Evolutionary conservation across 1,140 invertebrate species (phyloP), one percentile per base, ranked within the genome.

Genomic region (Heliconius melpomene): DNA sequence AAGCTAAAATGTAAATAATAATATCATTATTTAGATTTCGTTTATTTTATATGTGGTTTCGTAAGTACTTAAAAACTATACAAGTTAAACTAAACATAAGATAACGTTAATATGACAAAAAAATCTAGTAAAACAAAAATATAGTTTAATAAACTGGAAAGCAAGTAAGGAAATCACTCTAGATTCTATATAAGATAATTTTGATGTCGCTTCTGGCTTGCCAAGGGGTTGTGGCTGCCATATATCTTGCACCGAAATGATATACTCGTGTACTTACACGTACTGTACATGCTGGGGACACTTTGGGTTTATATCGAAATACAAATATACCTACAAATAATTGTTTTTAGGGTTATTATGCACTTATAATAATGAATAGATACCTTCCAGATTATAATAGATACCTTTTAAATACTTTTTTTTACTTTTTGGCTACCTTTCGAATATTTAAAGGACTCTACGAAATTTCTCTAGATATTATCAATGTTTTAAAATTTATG

Each of bases 141-240:
- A 26, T 60, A 36, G 32, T 36, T 57, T 23, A 7, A 66, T 29
- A 66, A 5, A 66, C 23, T 26, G 16, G 7, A 29, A 66, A 66
- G 11, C n/a, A 23, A 26, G 23, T 66, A 66, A 6, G 60, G 13
- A 5, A 26, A 66, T 26, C 60, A 66, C 23, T 66, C 23, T 66
- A 66, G 60, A 66, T 66, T 66, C 60, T 66, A n/a, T 66, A 66
- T 66, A 16, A 66, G 60, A 66, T 66, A 66, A 66, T 66, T 66
- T 66, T 29, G 23, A 66, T 66, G 60, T 66, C 60, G 60, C 60
- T 66, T 66, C 60, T 66, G 60, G 60, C 60, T 66, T 66, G 60
- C 60, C 60, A 66, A 66, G 26, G 60, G 60, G 60, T 66, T 66
- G 60, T 66, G 60, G 60, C 60, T 66, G 60, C 60, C 60, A 26